Percentiles rank a stretch among this genome's conserved stretches.
phyloP scores from a whole-genome alignment of 2,797 vertebrate genomes.

The Psittacula echo region DNA sequence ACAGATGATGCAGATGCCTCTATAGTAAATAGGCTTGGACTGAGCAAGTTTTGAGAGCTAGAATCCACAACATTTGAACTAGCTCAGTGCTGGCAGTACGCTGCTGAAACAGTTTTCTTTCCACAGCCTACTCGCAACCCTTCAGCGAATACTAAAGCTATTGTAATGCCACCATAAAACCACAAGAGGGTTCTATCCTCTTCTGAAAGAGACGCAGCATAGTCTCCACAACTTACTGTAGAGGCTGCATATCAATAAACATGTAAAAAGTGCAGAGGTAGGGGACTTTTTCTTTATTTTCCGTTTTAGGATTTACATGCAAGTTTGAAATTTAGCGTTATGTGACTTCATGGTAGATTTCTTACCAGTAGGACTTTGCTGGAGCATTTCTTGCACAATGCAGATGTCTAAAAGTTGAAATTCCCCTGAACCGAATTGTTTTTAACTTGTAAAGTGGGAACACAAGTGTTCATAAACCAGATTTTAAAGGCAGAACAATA shows the following conservation, averaged over 20 bases:
- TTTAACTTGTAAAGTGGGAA: not conserved
- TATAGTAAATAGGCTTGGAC: not conserved
- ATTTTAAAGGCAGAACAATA: not conserved
- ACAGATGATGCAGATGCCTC: not conserved
- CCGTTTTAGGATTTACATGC: not conserved
- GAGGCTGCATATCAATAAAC: not conserved
- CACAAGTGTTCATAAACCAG: not conserved
- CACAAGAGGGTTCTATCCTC: not conserved
- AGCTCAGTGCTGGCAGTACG: not conserved
- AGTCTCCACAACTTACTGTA: not conserved
- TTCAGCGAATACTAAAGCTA: not conserved
- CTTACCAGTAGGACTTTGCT: not conserved
- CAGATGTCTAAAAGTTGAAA: not conserved
- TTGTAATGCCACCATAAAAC: not conserved
- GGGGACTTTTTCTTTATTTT: not conserved
- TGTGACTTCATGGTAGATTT: not conserved
- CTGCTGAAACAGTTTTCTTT: not conserved
- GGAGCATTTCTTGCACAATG: not conserved
- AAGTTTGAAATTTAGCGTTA: not conserved
- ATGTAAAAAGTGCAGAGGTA: not conserved
- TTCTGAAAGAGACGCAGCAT: not conserved
- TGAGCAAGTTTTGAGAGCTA: not conserved
- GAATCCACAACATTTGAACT: not conserved
- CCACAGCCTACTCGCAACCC: not conserved
- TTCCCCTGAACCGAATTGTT: not conserved